These are phyloP conservation scores for Dicyrtoma fusca DNA, from an alignment of 2,888 invertebrate species.

Conservation along the genomic window DNA sequence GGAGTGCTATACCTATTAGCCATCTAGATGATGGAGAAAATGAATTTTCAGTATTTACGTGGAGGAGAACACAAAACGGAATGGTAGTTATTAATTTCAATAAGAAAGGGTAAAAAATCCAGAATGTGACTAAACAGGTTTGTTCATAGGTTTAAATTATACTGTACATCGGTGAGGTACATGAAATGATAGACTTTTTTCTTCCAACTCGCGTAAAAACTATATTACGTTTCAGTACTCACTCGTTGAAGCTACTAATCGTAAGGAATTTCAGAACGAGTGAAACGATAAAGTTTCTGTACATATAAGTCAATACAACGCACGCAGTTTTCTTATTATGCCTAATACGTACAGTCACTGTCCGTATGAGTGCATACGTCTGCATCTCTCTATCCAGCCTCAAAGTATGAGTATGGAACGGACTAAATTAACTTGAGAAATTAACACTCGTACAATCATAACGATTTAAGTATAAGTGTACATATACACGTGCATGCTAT, in stretches of 20 bases:
- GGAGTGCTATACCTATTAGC: too few species aligned
- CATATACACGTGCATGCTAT: too few species aligned
- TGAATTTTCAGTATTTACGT: slow-evolving; percentile 5
- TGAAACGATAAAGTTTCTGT: too few species aligned
- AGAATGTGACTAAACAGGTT: slow-evolving; percentile 41
- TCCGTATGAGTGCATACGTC: too few species aligned
- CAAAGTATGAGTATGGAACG: too few species aligned
- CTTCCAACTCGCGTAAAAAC: slow-evolving; percentile 6
- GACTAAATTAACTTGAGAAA: too few species aligned
- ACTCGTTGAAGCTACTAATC: slow-evolving; percentile 4
- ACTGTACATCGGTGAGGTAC: slow-evolving; percentile 19
- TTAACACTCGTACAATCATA: too few species aligned
- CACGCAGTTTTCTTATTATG: too few species aligned
- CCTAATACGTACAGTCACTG: too few species aligned
- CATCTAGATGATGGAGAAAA: not conserved
- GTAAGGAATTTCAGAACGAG: slow-evolving; percentile 6
- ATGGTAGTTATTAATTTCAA: slow-evolving; percentile 35
- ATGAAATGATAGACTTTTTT: slow-evolving; percentile 16
- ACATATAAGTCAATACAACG: too few species aligned
- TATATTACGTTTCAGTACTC: not conserved
- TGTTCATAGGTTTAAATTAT: slow-evolving; percentile 25
- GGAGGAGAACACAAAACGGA: slow-evolving; percentile 14
- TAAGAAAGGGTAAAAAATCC: slow-evolving; percentile 34
- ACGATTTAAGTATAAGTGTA: too few species aligned
- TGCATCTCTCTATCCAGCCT: too few species aligned